A percentile compares a stretch with the other conserved stretches of the same genome.
These are phyloP conservation scores for Chrysodeixis includens DNA, from an alignment of 2,888 invertebrate species.

Conservation along the genomic window DNA sequence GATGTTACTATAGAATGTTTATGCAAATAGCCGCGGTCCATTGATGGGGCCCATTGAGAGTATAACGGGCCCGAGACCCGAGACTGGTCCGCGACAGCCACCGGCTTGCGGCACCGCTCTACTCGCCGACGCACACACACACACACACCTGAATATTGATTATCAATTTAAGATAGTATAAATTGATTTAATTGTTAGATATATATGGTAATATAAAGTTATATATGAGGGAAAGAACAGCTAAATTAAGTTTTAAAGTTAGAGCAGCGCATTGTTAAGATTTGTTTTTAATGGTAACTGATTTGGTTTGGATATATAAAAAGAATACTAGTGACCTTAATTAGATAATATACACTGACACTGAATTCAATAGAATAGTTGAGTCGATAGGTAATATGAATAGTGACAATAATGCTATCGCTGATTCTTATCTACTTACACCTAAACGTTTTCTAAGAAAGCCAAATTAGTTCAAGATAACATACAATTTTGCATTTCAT, in stretches of 20 bases:
- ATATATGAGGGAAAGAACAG: neutral
- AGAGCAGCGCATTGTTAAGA: neutral
- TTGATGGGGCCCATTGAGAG: slow-evolving; percentile 75
- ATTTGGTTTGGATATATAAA: neutral
- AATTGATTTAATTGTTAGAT: slow-evolving; percentile 28
- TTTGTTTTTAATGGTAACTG: neutral
- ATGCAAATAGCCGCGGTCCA: slow-evolving; percentile 75
- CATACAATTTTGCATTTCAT: neutral
- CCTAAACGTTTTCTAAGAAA: neutral
- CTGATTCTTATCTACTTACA: neutral
- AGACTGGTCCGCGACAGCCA: slow-evolving; percentile 64
- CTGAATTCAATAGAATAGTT: too few species aligned
- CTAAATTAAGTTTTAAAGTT: neutral
- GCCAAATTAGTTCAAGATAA: neutral
- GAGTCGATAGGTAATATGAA: too few species aligned
- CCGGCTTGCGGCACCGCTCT: slow-evolving; percentile 33
- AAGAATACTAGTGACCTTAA: neutral
- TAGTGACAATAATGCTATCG: too few species aligned
- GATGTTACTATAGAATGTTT: slow-evolving; percentile 70
- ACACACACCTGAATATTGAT: slow-evolving; percentile 48
- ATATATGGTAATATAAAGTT: slow-evolving; percentile 9
- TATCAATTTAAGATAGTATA: slow-evolving; percentile 40
- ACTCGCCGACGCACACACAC: slow-evolving; percentile 30
- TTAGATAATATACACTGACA: too few species aligned
- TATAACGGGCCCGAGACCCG: slow-evolving; percentile 65